Base-by-base conservation (phyloP, 2,113 vertebrate species). In the Proterorhinus semilunaris region DNA sequence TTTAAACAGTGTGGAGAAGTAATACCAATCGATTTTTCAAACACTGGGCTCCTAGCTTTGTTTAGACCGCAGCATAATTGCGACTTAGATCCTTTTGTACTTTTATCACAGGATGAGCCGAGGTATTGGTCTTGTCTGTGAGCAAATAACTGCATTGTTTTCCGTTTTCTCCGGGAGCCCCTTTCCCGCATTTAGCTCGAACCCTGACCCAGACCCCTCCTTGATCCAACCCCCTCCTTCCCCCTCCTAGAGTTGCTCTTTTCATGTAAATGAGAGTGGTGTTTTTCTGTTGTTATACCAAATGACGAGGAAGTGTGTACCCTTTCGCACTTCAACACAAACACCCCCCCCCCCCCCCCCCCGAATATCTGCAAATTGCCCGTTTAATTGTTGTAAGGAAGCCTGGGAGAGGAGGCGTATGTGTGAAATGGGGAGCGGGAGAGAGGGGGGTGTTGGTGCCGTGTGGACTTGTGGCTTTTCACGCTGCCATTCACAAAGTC, bases 251-350 rank as follows among this genome's bases (percentile, higher is more conserved):
- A 27, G 78, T 85, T 87, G 84, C 90, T 91, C 91, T 92, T 93
- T 92, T 92, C 90, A 94, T 94, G 93, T 88, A 90, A 94, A 94
- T 92, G 89, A 87, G 86, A 84, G 79, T 72, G 76, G 80, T 81
- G 83, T 79, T 89, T 90, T 90, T 91, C 93, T 93, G 88, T 94
- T 94, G 92, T 94, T 93, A 93, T 93, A 92, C 92, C 84, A 90
- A 89, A 91, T 89, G 82, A 89, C 92, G 91, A 93, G 92, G 90
- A 92, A 93, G 91, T 91, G 88, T 93, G 90, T 93, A 89, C 86
- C 87, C 84, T 87, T 21, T 89, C 89, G 91, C 92, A 91, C 91
- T 91, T 87, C 51, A 68, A 87, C 88, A 92, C 88, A 92, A 92
- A n/a, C n/a, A n/a, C n/a, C n/a, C n/a, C n/a, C n/a, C n/a, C n/a